These are phyloP conservation scores for Pharmacophagus antenor DNA, from an alignment of 2,888 invertebrate species.

Conservation along the genomic window DNA sequence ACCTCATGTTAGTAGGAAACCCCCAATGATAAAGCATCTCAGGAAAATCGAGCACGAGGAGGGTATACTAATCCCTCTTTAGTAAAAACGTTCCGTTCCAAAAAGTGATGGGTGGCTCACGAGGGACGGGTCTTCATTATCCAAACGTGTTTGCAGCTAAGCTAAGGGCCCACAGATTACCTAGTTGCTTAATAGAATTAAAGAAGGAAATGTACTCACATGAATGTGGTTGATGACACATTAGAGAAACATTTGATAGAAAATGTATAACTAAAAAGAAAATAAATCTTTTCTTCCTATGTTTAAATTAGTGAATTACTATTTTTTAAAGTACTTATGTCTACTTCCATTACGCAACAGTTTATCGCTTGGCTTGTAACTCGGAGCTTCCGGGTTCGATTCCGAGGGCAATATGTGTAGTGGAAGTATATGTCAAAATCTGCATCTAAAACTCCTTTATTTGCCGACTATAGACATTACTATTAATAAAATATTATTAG, in stretches of 20 bases:
- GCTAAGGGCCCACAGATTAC: slow-evolving; percentile 73
- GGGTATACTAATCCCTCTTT: slow-evolving; percentile 81
- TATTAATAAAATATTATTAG: no score
- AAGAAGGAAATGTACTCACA: slow-evolving; percentile 44
- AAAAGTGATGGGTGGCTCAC: slow-evolving; percentile 79
- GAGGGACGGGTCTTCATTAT: slow-evolving; percentile 77
- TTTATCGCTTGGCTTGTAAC: no score
- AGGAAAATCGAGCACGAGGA: slow-evolving; percentile 74
- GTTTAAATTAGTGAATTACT: background rate
- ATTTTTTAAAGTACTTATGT: no score
- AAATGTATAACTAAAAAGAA: background rate
- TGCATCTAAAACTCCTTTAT: no score
- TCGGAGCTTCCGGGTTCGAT: no score
- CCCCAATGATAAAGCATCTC: slow-evolving; percentile 81
- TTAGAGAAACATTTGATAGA: background rate
- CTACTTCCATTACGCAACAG: no score
- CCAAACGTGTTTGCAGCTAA: slow-evolving; percentile 76
- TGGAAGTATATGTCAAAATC: no score
- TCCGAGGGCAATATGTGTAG: no score
- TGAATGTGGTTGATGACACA: background rate
- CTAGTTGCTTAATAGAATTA: slow-evolving; percentile 66
- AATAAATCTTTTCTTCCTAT: background rate
- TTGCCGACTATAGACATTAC: no score
- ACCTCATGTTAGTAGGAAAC: slow-evolving; percentile 79
- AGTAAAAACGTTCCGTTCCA: slow-evolving; percentile 80